Evolutionary conservation across 2,888 invertebrate species (phyloP), one percentile per base, ranked within the genome.

Genomic region (Drosophila melanosoma): DNA sequence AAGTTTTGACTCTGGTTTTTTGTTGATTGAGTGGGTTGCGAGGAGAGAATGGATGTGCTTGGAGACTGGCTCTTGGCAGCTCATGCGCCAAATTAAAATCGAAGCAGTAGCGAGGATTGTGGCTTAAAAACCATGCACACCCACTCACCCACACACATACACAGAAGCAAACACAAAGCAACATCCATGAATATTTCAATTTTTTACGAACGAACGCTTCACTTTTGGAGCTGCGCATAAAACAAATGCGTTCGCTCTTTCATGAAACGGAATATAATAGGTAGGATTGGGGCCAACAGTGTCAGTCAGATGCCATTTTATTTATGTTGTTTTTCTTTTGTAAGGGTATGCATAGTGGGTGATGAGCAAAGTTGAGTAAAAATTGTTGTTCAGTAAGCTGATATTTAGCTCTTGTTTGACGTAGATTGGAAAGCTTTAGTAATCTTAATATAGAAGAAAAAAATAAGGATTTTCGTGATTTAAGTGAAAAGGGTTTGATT

Each of bases 111-210:
- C 17, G 38, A 20, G 12, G 15, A 7, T 57, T 61, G 59, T 56
- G 64, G 51, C 69, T 65, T 66, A 49, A 71, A 54, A 49, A 23
- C 67, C 15, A 40, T 26, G 15, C 15, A 52, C 40, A 63, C 45
- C 63, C 33, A 51, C 26, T 26, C 33, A n/a, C 12, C 5, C 17
- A 49, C 7, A 23, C 11, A 48, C 7, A n/a, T 11, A 26, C 38
- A 40, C 26, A 17, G 11, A 26, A 3, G 17, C 26, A 56, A 10
- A 61, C 59, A 65, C 63, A 80, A 78, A 81, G 73, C 66, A 75
- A 79, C 80, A 76, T 80, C 74, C 85, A 82, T 80, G 82, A 87
- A 81, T 82, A 87, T 85, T 79, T 70, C 77, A 75, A 81, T 83
- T 83, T 83, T 87, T 83, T 82, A 87, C 82, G 73, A 89, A 68